Evolutionary conservation across 2,797 vertebrate genomes (phyloP), one percentile per base, ranked within the genome.

Genomic region (Pseudochaenichthys georgianus): DNA sequence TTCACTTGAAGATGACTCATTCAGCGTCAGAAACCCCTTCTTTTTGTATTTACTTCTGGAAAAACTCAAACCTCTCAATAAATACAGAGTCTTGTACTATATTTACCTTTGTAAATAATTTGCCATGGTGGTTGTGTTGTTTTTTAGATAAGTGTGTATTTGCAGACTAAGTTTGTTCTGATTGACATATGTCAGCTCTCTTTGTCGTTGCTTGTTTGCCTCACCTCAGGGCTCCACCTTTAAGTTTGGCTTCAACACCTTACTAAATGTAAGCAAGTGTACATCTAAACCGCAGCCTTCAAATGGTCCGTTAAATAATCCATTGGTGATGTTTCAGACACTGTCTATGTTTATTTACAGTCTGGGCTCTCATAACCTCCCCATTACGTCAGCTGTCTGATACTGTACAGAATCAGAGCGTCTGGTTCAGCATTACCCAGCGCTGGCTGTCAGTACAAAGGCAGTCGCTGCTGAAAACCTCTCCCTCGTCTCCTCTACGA

Each of bases 381-480:
- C 2, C 55, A 83, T 82, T 82, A 73, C 64, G 38, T 90, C 86
- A 81, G 80, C 80, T 82, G 75, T 83, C 75, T 87, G 66, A 75
- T 78, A 77, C 70, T 64, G 70, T 71, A 75, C 82, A 64, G 75
- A 70, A 81, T 84, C 77, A 82, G 59, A 87, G 78, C 73, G 63
- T 75, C 57, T 57, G 41, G 59, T 73, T 75, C 75, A 88, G 81
- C 87, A 73, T 79, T 75, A 71, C 73, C 59, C 75, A 50, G 68
- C 80, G 59, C 64, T 88, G 87, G 83, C 86, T 90, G 80, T 79
- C 83, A 80, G 78, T 80, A 88, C 83, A 90, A 88, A 91, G 86
- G 62, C 83, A 82, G 70, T 65, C 75, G 16, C 74, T 52, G 85
- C 73, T 71, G 80, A 71, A 21, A 87, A 73, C 73, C 75, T 80